Conservation (phyloP, 2,888 invertebrate genomes). For the Anthoptus insignis region DNA sequence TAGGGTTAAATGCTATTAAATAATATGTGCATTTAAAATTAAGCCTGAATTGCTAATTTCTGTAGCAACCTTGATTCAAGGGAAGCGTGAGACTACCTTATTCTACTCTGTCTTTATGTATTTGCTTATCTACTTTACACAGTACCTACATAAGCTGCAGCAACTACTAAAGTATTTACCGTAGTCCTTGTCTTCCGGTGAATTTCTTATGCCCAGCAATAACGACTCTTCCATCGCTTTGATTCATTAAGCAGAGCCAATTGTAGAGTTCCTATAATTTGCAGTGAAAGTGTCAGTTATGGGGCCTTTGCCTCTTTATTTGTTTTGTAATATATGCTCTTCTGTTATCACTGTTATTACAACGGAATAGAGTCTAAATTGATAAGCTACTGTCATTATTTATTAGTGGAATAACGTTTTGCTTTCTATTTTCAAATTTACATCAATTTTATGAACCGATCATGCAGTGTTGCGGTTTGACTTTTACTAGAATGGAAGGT, state of each 20-base stretch:
- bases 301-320: conserved; percentile 24
- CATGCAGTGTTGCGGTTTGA: not conserved
- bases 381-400: not conserved
- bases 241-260: conserved; percentile 14
- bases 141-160: not conserved
- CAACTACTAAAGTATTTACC: not conserved
- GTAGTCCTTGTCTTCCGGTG: not conserved
- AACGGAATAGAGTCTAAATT: not conserved
- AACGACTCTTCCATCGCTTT: not conserved
- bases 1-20: too few relatives aligned
- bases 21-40: too few relatives aligned
- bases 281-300: conserved; percentile 23
- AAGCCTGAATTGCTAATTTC: too few relatives aligned
- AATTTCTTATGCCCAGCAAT: not conserved
- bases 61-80: too few relatives aligned
- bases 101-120: too few relatives aligned
- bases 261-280: conserved; percentile 23
- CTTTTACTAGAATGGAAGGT: conserved; percentile 2
- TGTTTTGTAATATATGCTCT: conserved; percentile 11
- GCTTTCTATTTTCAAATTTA: conserved; percentile 19
- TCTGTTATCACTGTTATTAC: conserved; percentile 2
- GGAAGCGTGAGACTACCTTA: too few relatives aligned
- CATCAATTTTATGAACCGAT: not conserved
- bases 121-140: too few relatives aligned
- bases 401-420: conserved; percentile 13